Evolutionary conservation across 2,888 invertebrate species (phyloP), one percentile per base, ranked within the genome.

Genomic region (Apoda limacodes): DNA sequence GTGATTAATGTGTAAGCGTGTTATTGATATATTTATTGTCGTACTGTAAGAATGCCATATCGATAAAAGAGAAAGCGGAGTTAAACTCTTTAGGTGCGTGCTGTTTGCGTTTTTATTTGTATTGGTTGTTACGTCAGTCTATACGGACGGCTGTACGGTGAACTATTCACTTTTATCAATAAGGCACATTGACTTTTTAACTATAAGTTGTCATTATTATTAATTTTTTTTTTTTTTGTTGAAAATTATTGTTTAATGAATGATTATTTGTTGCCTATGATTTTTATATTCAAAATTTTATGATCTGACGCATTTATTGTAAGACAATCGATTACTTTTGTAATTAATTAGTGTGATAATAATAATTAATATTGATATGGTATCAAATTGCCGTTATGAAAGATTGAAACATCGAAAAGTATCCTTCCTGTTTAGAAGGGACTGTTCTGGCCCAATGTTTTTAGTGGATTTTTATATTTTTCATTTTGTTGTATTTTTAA

Each of bases 291-390:
- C 78, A 69, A 80, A 80, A 80, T 76, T 80, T 67, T 76, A 76
- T 78, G 75, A 80, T 80, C 81, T 80, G 80, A 80, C 80, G 81
- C 80, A 80, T 80, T 80, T 80, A 80, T 80, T 80, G 80, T 80
- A 78, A 78, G 80, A 80, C 76, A 78, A 80, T 70, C 67, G 69
- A 74, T 80, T 80, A 76, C 68, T 78, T 80, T 78, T 78, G 72
- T 76, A 72, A 72, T 74, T 80, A 76, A 74, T 78, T 78, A 78
- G 80, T 80, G 80, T 80, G 80, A 80, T 80, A 78, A 74, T 70
- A 65, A 67, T 69, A 61, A 69, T 66, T 64, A n/a, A n/a, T n/a
- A n/a, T n/a, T n/a, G n/a, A n/a, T n/a, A 76, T 74, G 76, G 76
- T 75, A 78, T 76, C 59, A 72, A 75, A 78, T 72, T 72, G 76